These are phyloP conservation scores for Melitaea cinxia DNA, from an alignment of 1,140 invertebrate genomes.

Conservation along the genomic window DNA sequence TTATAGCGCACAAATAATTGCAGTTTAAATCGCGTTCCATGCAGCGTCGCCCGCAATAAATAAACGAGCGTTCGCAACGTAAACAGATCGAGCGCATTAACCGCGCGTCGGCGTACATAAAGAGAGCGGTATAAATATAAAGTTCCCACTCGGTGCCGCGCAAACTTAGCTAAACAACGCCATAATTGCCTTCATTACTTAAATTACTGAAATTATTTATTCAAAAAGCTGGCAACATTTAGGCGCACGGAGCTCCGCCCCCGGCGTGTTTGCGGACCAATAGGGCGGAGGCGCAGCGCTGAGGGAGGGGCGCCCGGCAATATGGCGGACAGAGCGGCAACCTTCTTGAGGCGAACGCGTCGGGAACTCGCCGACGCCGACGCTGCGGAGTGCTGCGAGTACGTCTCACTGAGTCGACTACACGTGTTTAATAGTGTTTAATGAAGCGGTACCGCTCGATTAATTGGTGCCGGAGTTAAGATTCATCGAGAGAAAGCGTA, in stretches of 20 bases:
- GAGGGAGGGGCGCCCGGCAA: conserved; percentile 63
- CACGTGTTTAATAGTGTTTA: conserved; percentile 28
- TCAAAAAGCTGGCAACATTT: conserved; percentile 82
- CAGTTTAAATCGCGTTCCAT: conserved; percentile 75
- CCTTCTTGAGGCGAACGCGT: conserved; percentile 49
- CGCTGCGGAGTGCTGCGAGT: too few relatives aligned
- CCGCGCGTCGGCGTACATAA: conserved; percentile 78
- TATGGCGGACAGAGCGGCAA: conserved; percentile 61
- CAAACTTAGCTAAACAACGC: conserved; percentile 82
- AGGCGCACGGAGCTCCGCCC: conserved; percentile 62
- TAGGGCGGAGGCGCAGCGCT: conserved; percentile 36
- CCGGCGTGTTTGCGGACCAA: conserved; percentile 50
- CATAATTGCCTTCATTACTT: conserved; percentile 82
- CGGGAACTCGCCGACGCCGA: conserved; percentile 48
- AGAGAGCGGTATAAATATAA: conserved; percentile 81
- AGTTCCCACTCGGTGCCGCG: conserved; percentile 78
- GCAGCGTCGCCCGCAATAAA: conserved; percentile 74
- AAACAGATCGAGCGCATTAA: conserved; percentile 81
- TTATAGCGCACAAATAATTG: conserved; percentile 75
- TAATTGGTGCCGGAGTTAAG: conserved; percentile 5
- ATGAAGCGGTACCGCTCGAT: conserved; percentile 16
- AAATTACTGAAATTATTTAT: conserved; percentile 82
- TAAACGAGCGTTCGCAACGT: conserved; percentile 71
- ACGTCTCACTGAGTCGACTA: conserved; percentile 30
- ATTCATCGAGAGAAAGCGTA: conserved; percentile 1